Evolutionary conservation across 2,113 vertebrate species (phyloP).

Genomic region (Scytalopus superciliaris): DNA sequence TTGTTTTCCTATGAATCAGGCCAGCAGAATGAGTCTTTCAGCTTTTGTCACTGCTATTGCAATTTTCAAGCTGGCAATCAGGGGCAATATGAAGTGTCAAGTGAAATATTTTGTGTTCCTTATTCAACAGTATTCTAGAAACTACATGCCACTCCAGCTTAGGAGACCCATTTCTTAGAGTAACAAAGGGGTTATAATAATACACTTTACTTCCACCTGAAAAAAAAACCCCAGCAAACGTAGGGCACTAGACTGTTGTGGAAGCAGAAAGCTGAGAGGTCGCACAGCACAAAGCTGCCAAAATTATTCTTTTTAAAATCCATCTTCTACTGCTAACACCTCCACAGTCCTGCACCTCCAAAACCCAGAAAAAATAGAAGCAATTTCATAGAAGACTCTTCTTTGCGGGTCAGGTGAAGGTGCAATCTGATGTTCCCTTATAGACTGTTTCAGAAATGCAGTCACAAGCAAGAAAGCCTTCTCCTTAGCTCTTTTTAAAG

Average conservation of each 20-base stretch:
- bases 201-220: neutral
- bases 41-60: slow-evolving; percentile 17
- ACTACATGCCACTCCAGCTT: neutral
- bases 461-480: neutral
- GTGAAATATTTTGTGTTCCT: neutral
- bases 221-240: neutral
- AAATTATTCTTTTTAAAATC: neutral
- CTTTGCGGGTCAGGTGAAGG: neutral
- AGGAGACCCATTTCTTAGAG: neutral
- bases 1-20: slow-evolving; percentile 12
- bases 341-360: neutral
- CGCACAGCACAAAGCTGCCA: neutral
- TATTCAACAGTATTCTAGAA: slow-evolving; percentile 7
- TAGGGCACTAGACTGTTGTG: neutral
- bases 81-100: neutral
- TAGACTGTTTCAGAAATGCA: neutral
- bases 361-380: neutral
- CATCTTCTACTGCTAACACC: neutral
- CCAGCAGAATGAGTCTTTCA: neutral
- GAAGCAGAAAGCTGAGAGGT: neutral
- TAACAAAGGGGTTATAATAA: neutral
- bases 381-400: neutral
- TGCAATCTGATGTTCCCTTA: neutral
- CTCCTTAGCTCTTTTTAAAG: neutral
- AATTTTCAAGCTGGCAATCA: slow-evolving; percentile 46